Base-by-base conservation (phyloP, 2,113 vertebrate species). In the Apus apus region DNA sequence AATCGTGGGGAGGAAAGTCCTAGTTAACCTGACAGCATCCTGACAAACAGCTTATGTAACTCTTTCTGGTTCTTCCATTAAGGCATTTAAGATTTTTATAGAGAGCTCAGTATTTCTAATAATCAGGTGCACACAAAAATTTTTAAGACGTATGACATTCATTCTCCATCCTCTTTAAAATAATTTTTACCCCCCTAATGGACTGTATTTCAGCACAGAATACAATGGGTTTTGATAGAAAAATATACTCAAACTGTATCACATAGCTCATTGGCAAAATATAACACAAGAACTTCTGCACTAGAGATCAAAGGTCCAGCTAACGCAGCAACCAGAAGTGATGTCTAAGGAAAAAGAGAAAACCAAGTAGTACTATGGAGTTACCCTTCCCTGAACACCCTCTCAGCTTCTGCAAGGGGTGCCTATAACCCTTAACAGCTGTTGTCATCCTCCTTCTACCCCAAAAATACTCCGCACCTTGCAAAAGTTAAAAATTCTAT, bases 131-230 rank as follows among this genome's bases (percentile, higher is more conserved):
- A 78, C 1, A 30, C 4, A 45, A 36, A 56, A 34, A n/a, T 45
- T 79, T 23, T 7, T 76, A 60, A 58, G 12, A 38, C 36, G 34
- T 13, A 7, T 32, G 3, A 78, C 20, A 64, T 40, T 54, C 68
- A 8, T 16, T 75, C n/a, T 54, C 46, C 30, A 5, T n/a, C 9
- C 21, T 76, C 56, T 71, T 32, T 29, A 32, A 60, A 89, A 40
- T 9, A 61, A 56, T 38, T 56, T 7, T 30, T 5, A 12, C 15
- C 14, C 15, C 4, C 4, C 25, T 3, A 67, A 5, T 1, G 1
- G 23, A 23, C 45, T 75, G 16, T 51, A 6, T 40, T 48, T 68
- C 40, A 72, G 53, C 62, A 83, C 10, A 6, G 1, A 66, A 67
- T 14, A 62, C 2, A 46, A 18, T 17, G 15, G 25, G 45, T 66